Conservation (phyloP, 1,140 invertebrate species). For the Achatina immaculata region DNA sequence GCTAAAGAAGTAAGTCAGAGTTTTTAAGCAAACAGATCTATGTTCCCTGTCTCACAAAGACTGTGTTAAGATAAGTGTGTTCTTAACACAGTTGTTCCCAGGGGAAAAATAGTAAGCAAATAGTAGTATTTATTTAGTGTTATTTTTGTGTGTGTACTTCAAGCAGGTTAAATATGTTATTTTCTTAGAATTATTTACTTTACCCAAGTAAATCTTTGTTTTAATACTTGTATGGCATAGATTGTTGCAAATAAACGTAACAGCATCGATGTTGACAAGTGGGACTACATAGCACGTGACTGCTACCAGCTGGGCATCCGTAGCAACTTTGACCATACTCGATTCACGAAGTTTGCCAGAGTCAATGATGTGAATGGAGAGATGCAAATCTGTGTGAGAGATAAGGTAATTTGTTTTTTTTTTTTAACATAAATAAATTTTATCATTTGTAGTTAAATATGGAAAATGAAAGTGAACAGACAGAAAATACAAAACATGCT, state of each 20-base stretch:
- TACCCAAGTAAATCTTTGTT: no score
- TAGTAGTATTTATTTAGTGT: no score
- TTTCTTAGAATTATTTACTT: no score
- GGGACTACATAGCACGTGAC: constrained; percentile 80
- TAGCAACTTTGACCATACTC: constrained; percentile 72
- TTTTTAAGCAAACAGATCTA: no score
- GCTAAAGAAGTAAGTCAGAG: no score
- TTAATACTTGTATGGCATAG: constrained; percentile 67
- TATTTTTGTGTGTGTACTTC: no score
- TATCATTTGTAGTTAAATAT: not conserved
- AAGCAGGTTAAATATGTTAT: no score
- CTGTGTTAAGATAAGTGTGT: no score
- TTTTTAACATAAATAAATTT: not conserved
- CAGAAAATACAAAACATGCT: no score
- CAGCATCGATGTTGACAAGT: constrained; percentile 82
- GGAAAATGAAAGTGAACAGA: not conserved
- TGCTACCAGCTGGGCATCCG: constrained; percentile 72
- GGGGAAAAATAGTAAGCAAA: no score
- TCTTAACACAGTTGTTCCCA: no score
- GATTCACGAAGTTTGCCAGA: constrained; percentile 69
- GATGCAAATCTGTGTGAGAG: constrained; percentile 71
- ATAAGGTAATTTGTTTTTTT: constrained; percentile 66
- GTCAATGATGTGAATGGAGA: constrained; percentile 64
- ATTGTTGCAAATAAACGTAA: constrained; percentile 78
- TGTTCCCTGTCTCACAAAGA: no score